Percentiles rank a stretch among this genome's conserved stretches.
Evolutionary conservation across 2,113 vertebrate species (phyloP).

Genomic region (Odobenus rosmarus): DNA sequence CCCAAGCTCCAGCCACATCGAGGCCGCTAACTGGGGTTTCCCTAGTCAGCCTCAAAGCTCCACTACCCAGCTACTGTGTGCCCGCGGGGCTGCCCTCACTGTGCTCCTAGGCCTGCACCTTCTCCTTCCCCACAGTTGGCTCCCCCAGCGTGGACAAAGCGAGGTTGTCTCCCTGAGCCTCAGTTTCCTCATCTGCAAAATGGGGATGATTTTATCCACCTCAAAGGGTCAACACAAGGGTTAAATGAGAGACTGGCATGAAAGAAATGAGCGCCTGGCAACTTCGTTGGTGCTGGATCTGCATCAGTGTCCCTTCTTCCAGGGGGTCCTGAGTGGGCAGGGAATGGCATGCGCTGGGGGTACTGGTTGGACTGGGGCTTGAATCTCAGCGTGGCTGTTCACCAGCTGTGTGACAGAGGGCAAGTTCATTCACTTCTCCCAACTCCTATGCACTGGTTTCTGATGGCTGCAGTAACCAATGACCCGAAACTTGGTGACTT

Average conservation of each 20-base stretch:
- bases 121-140: background rate
- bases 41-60: background rate
- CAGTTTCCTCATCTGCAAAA: background rate
- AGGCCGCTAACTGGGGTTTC: rapidly evolving
- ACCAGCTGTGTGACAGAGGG: background rate
- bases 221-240: background rate
- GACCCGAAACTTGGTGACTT: background rate
- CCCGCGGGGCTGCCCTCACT: rapidly evolving
- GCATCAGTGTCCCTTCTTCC: background rate
- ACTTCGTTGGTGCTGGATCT: rapidly evolving
- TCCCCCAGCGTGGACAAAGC: background rate
- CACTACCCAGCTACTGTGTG: rapidly evolving
- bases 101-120: background rate
- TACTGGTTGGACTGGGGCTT: background rate
- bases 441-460: background rate
- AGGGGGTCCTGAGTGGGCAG: background rate
- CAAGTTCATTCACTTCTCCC: no score
- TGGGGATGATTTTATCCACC: background rate
- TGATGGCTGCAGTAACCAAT: background rate
- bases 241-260: no score
- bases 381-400: background rate
- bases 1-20: background rate
- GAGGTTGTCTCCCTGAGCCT: background rate
- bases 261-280: rapidly evolving
- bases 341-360: background rate